Evolutionary conservation across 2,113 vertebrate species (phyloP).

Genomic region (Zosterops hypoxanthus): DNA sequence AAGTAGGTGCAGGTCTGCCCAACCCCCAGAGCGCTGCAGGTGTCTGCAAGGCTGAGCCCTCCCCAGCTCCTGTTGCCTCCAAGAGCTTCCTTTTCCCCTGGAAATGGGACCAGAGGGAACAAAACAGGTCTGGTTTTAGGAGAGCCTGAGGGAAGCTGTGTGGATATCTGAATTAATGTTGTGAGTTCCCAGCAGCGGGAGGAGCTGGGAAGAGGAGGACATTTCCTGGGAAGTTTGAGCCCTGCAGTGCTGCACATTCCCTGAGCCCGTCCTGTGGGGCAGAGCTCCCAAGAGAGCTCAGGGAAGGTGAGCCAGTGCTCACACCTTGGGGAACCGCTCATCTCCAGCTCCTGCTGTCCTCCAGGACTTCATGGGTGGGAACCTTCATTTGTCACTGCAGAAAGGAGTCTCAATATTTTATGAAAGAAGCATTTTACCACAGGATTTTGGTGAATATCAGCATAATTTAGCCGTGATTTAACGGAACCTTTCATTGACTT

Average conservation of each 20-base stretch:
- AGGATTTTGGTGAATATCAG: conserved; percentile 59
- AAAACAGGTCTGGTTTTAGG: not conserved
- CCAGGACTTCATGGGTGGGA: not conserved
- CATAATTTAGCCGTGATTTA: conserved; percentile 76
- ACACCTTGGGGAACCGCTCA: not conserved
- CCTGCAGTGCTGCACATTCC: rapidly evolving
- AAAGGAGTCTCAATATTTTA: conserved; percentile 74
- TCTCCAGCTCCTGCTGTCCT: not conserved
- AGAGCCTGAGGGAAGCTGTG: not conserved
- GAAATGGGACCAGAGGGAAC: not conserved
- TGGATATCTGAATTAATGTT: rapidly evolving
- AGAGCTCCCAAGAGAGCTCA: not conserved
- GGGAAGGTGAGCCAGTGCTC: not conserved
- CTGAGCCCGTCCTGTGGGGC: not conserved
- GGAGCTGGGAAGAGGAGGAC: not conserved
- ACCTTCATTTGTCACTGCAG: conserved; percentile 47
- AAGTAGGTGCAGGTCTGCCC: rapidly evolving
- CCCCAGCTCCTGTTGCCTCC: not conserved
- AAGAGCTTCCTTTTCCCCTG: not conserved
- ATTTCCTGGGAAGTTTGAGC: not conserved
- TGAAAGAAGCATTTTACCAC: conserved; percentile 59
- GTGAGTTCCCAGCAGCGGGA: not conserved
- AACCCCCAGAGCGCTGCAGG: not conserved
- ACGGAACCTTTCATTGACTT: conserved; percentile 76
- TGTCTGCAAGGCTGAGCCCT: not conserved